Percentiles rank a stretch among this genome's conserved stretches.
phyloP scores from a whole-genome alignment of 1,140 invertebrate species.

The Halictus rubicundus region DNA sequence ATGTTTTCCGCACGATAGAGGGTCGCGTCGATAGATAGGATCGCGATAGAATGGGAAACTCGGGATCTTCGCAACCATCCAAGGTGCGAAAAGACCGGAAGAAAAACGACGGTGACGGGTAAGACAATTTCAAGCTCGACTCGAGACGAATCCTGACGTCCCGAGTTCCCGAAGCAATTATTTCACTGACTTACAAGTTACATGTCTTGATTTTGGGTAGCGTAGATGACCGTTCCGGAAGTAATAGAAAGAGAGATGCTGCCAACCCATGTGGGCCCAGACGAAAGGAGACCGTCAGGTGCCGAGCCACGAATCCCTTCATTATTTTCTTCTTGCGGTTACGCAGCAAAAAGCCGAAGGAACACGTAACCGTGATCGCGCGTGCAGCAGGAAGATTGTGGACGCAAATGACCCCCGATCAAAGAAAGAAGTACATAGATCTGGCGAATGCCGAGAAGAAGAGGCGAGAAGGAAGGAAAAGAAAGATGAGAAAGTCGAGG shows the following conservation, averaged over 20 bases:
- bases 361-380: slow-evolving; percentile 71
- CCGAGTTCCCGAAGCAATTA: background rate
- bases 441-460: slow-evolving; percentile 73
- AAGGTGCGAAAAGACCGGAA: slow-evolving; percentile 37
- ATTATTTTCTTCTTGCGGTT: slow-evolving; percentile 73
- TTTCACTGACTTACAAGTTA: slow-evolving; percentile 31
- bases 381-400: slow-evolving; percentile 72
- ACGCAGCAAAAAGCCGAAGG: slow-evolving; percentile 67
- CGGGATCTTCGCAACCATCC: slow-evolving; percentile 17
- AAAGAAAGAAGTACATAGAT: slow-evolving; percentile 75
- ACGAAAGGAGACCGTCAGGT: background rate
- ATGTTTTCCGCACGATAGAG: background rate
- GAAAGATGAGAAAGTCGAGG: slow-evolving; percentile 38
- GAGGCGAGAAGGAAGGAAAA: slow-evolving; percentile 52
- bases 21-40: too few relatives aligned
- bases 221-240: slow-evolving; percentile 64
- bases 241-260: background rate
- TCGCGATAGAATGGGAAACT: slow-evolving; percentile 48
- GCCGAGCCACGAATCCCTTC: slow-evolving; percentile 72
- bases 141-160: background rate
- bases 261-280: background rate
- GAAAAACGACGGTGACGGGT: slow-evolving; percentile 29
- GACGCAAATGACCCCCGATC: slow-evolving; percentile 65
- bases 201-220: slow-evolving; percentile 68
- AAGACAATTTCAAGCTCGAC: slow-evolving; percentile 38